A percentile compares a stretch with the other conserved stretches of the same genome.
Evolutionary conservation across 1,140 invertebrate species (phyloP).

Genomic region (Ooceraea biroi): DNA sequence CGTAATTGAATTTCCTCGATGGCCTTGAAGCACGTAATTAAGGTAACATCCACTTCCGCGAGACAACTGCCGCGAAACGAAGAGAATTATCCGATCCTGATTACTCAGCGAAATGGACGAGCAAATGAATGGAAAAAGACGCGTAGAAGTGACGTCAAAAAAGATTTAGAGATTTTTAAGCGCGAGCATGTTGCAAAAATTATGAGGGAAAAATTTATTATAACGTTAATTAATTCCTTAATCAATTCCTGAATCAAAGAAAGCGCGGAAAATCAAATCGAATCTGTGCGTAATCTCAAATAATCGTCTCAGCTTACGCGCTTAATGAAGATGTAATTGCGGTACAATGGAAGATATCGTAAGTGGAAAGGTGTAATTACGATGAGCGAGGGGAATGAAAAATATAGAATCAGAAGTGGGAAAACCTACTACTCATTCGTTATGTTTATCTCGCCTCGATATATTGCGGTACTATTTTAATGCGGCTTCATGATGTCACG

Average conservation of each 20-base stretch:
- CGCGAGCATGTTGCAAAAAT: not conserved
- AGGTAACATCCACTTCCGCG: conserved; percentile 43
- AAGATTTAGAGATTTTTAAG: not conserved
- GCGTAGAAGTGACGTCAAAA: not conserved
- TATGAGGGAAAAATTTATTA: not conserved
- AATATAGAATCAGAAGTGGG: conserved; percentile 33
- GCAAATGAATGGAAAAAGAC: not conserved
- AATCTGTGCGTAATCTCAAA: not conserved
- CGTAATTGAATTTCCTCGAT: conserved; percentile 35
- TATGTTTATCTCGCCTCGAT: conserved; percentile 34
- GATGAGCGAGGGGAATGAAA: not conserved
- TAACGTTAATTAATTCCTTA: not conserved
- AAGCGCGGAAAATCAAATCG: not conserved
- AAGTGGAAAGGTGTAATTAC: conserved; percentile 30
- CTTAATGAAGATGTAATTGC: conserved; percentile 2
- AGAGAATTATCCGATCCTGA: conserved; percentile 13
- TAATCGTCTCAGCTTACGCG: not conserved
- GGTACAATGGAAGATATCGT: not conserved
- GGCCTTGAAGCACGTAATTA: conserved; percentile 44
- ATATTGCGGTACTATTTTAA: conserved; percentile 57
- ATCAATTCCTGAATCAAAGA: not conserved
- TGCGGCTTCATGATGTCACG: conserved; percentile 40
- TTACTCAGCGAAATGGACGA: not conserved
- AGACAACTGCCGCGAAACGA: conserved; percentile 8
- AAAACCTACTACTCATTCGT: conserved; percentile 53